phyloP scores from a whole-genome alignment of 2,888 invertebrate genomes.

The Melinaea menophilus region DNA sequence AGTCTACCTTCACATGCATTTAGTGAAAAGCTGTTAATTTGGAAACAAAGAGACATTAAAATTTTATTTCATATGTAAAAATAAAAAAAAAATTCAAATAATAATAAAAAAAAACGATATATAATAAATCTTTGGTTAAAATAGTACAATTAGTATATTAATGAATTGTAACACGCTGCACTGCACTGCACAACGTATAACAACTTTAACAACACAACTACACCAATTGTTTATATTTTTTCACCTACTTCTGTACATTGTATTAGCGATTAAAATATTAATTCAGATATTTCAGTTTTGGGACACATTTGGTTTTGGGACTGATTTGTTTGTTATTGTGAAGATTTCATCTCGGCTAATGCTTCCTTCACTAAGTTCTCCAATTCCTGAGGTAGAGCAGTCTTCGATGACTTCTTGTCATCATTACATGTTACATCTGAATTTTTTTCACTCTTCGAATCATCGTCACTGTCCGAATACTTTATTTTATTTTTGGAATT shows the following conservation, averaged over 20 bases:
- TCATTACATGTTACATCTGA: slow-evolving; percentile 37
- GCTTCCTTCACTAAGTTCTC: slow-evolving; percentile 80
- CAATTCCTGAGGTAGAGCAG: slow-evolving; percentile 78
- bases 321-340: slow-evolving; percentile 49
- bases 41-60: too few relatives aligned
- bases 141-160: not conserved
- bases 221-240: too few relatives aligned
- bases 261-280: too few relatives aligned
- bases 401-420: slow-evolving; percentile 53
- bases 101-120: slow-evolving; percentile 1
- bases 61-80: too few relatives aligned
- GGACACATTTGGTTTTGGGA: too few relatives aligned
- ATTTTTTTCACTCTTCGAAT: slow-evolving; percentile 47
- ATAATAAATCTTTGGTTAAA: slow-evolving; percentile 10
- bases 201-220: too few relatives aligned
- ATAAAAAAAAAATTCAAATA: not conserved
- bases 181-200: too few relatives aligned
- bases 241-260: too few relatives aligned
- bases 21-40: too few relatives aligned
- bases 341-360: slow-evolving; percentile 83
- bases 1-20: too few relatives aligned
- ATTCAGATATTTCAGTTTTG: too few relatives aligned
- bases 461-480: slow-evolving; percentile 61
- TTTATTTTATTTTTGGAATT: slow-evolving; percentile 44
- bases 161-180: not conserved